phyloP scores from a whole-genome alignment of 2,888 invertebrate species.

The Yponomeuta malinellus region DNA sequence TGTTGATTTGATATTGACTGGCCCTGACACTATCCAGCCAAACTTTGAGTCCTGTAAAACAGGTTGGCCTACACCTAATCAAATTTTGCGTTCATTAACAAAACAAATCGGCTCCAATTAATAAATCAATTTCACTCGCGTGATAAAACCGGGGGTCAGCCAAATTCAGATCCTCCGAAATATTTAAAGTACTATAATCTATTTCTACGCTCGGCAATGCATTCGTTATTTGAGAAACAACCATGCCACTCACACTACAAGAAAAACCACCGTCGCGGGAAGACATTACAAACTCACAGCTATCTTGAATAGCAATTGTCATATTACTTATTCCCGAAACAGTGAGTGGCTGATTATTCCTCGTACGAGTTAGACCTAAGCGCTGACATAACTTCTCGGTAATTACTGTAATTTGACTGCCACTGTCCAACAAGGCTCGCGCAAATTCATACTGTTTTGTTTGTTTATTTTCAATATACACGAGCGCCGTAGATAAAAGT shows the following conservation, averaged over 20 bases:
- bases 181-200: neutral
- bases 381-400: too few species aligned
- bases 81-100: neutral
- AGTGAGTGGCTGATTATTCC: neutral
- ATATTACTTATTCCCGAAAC: conserved; percentile 23
- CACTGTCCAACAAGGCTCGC: conserved; percentile 23
- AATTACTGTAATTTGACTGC: too few species aligned
- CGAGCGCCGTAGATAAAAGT: conserved; percentile 26
- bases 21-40: conserved; percentile 23
- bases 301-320: conserved; percentile 20
- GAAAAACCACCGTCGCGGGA: conserved; percentile 20
- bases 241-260: conserved; percentile 21
- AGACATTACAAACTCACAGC: conserved; percentile 19
- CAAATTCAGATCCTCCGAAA: conserved; percentile 19
- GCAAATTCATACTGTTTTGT: conserved; percentile 21
- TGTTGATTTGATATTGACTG: too few species aligned
- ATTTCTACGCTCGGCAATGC: conserved; percentile 15
- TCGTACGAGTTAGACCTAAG: too few species aligned
- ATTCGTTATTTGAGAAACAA: conserved; percentile 19
- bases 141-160: conserved; percentile 20
- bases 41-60: conserved; percentile 22
- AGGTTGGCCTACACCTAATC: conserved; percentile 19
- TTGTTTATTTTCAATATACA: conserved; percentile 19
- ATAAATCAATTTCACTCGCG: neutral
- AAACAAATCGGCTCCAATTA: conserved; percentile 11